Conservation (phyloP, 1,140 invertebrate species). For the Glossosoma conforme region DNA sequence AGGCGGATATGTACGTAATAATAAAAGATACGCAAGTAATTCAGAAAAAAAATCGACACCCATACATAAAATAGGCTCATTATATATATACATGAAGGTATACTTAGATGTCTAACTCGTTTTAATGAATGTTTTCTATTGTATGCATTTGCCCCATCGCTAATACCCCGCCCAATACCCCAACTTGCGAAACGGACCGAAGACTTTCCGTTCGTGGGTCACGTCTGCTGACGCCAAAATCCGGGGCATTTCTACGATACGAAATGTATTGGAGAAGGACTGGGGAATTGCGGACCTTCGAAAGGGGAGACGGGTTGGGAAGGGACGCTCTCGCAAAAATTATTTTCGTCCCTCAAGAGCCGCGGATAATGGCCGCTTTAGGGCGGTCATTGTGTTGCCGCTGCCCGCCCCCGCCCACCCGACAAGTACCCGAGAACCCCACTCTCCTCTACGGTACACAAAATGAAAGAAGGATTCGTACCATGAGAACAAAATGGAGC, state of each 20-base stretch:
- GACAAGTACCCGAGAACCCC: no score
- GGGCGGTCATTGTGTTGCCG: slow-evolving; percentile 4
- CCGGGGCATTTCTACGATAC: neutral
- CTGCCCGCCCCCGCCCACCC: neutral
- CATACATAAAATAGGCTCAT: no score
- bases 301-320: neutral
- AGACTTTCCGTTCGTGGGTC: neutral
- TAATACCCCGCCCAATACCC: no score
- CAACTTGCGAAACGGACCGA: neutral
- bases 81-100: no score
- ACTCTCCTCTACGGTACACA: no score
- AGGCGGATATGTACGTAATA: no score
- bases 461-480: neutral
- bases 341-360: neutral
- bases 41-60: no score
- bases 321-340: neutral
- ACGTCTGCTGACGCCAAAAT: neutral
- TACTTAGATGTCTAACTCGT: no score
- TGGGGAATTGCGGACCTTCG: neutral
- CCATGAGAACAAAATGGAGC: slow-evolving; percentile 11
- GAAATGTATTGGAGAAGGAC: neutral
- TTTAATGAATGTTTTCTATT: no score
- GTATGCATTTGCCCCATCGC: no score
- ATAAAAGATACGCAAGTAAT: no score
- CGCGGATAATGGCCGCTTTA: slow-evolving; percentile 5